A percentile compares a stretch with the other conserved stretches of the same genome.
Conservation (phyloP, 2,888 invertebrate genomes). For the Luffia ferchaultella region DNA sequence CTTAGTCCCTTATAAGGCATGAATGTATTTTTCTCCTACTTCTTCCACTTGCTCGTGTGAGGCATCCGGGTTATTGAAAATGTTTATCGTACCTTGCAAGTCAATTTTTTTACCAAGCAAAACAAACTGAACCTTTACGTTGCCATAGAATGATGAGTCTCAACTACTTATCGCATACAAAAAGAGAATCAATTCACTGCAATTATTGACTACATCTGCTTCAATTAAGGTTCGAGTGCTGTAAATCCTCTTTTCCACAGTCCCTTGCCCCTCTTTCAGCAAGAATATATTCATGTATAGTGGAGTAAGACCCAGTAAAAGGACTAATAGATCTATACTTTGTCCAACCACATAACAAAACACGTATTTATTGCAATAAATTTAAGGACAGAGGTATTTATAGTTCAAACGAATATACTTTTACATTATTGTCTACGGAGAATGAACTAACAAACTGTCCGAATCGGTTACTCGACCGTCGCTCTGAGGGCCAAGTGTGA, state of each 20-base stretch:
- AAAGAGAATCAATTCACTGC: constrained; percentile 2
- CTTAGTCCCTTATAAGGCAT: constrained; percentile 5
- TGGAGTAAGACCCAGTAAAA: background rate
- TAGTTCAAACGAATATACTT: no score
- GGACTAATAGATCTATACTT: background rate
- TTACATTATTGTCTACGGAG: no score
- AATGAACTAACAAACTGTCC: no score
- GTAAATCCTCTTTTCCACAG: no score
- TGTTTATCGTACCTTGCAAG: constrained; percentile 2
- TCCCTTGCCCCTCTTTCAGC: no score
- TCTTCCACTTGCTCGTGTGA: constrained; percentile 3
- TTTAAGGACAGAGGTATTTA: no score
- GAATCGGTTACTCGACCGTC: no score
- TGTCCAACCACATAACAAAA: background rate
- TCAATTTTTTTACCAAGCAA: constrained; percentile 1
- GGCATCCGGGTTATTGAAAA: constrained; percentile 3
- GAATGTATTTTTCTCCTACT: constrained; percentile 4
- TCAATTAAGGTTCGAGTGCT: no score
- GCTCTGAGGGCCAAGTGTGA: no score
- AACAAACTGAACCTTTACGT: constrained; percentile 1
- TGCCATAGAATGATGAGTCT: background rate
- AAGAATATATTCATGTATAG: no score
- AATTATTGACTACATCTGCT: no score
- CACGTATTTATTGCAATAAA: no score
- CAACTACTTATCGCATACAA: background rate